Conservation (phyloP, 1,140 invertebrate species). For the Scaptomyza hsui region DNA sequence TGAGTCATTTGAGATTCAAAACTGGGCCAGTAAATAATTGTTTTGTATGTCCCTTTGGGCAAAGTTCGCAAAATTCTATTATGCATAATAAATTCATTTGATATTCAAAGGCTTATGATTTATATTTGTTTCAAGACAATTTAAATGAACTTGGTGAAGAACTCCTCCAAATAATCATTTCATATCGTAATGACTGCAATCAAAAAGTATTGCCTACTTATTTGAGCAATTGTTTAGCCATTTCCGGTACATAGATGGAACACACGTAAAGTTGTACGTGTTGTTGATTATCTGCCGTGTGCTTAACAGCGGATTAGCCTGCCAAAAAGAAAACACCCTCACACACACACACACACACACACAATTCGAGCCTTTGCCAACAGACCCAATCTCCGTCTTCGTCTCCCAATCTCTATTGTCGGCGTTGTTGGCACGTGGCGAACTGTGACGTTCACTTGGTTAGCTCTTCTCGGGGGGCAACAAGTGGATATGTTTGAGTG, state of each 20-base stretch:
- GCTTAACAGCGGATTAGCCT: slow-evolving; percentile 72
- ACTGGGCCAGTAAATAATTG: slow-evolving; percentile 28
- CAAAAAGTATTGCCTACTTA: slow-evolving; percentile 21
- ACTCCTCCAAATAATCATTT: slow-evolving; percentile 23
- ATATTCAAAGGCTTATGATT: background rate
- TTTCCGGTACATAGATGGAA: slow-evolving; percentile 23
- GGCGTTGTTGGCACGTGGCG: slow-evolving; percentile 37
- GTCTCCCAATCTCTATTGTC: background rate
- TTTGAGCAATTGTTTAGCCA: slow-evolving; percentile 16
- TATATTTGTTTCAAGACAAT: background rate
- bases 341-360: too few relatives aligned
- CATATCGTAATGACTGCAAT: slow-evolving; percentile 34
- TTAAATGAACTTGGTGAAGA: background rate
- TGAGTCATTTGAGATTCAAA: slow-evolving; percentile 32
- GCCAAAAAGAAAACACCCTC: slow-evolving; percentile 58
- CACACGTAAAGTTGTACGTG: slow-evolving; percentile 69
- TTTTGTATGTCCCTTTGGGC: slow-evolving; percentile 12
- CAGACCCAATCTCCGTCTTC: slow-evolving; percentile 6
- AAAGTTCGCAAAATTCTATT: slow-evolving; percentile 7
- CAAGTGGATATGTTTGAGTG: slow-evolving; percentile 48
- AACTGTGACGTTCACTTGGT: slow-evolving; percentile 23
- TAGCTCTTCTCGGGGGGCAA: slow-evolving; percentile 24
- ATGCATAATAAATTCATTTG: slow-evolving; percentile 15
- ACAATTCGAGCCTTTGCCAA: slow-evolving; percentile 29
- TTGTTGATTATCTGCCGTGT: slow-evolving; percentile 69